These are phyloP conservation scores for Platorchestia sp. DNA, from an alignment of 1,140 invertebrate species.

Conservation along the genomic window DNA sequence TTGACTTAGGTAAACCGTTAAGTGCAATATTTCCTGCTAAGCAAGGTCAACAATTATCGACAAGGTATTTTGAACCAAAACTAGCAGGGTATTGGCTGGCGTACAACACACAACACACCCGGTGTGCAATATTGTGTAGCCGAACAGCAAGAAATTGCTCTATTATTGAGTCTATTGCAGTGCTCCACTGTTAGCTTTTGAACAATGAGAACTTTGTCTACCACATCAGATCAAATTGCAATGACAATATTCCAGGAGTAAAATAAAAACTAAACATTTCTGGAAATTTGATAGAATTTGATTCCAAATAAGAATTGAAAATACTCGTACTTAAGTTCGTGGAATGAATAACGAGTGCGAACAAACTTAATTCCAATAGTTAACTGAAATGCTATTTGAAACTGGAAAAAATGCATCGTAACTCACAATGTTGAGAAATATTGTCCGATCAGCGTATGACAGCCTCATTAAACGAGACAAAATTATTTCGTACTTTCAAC, in stretches of 20 bases:
- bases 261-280: neutral
- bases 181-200: neutral
- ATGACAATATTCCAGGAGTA: neutral
- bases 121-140: neutral
- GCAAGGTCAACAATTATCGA: no score
- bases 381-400: neutral
- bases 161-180: neutral
- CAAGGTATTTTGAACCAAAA: neutral
- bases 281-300: neutral
- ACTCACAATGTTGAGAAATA: neutral
- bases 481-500: neutral
- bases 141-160: neutral
- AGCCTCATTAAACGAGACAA: neutral
- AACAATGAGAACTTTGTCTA: neutral
- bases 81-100: neutral
- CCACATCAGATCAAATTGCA: neutral
- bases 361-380: neutral
- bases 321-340: neutral
- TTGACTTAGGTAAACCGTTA: no score
- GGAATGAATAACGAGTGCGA: neutral
- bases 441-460: neutral
- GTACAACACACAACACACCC: neutral
- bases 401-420: neutral
- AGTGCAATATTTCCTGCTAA: no score
- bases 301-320: neutral